Base-by-base conservation (phyloP, 1,140 invertebrate species). In the Palaemon carinicauda region DNA sequence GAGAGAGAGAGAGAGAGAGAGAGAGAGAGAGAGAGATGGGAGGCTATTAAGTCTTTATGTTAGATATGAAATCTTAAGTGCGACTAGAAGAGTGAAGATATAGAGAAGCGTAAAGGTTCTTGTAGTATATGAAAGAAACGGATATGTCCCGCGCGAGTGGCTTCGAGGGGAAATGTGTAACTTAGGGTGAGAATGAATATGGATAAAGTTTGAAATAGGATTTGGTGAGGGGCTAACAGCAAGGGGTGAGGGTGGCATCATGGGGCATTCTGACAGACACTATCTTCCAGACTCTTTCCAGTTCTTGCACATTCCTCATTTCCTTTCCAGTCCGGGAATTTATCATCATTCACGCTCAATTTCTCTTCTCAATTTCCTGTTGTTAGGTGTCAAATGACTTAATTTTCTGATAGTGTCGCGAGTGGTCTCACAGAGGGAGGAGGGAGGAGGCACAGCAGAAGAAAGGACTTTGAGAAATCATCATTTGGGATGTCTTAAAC, bases 321-420 rank as follows among this genome's bases (percentile, higher is more conserved):
- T 79, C 77, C 77, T 79, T 60, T 79, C 51, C 29, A 24, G 14
- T 56, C 52, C 53, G 27, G 4, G 53, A 79, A 79, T 79, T 79
- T 79, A 79, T 79, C 77, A 60, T 60, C 77, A 79, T 79, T 60
- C 53, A 79, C 77, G 77, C 53, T 79, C 77, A 79, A 79, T 79
- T 79, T 79, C 77, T 79, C 77, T 15, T 79, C 77, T 56, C 77
- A 56, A 60, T 79, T 79, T 79, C 77, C 77, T 79, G 51, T 60
- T 79, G 77, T 79, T 56, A 56, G 14, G 51, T 79, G 77, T 79
- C 77, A 79, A 79, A 79, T 79, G 77, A 60, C 77, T 79, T 79
- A 79, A 79, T 79, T 79, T 79, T 79, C 77, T 79, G 77, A 79
- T 79, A 79, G 77, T 79, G 77, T 60, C 53, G 29, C 10, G 24